Percentiles rank a stretch among this genome's conserved stretches.
These are phyloP conservation scores for Falcunculus frontatus DNA, from an alignment of 2,113 vertebrate species.

Conservation along the genomic window DNA sequence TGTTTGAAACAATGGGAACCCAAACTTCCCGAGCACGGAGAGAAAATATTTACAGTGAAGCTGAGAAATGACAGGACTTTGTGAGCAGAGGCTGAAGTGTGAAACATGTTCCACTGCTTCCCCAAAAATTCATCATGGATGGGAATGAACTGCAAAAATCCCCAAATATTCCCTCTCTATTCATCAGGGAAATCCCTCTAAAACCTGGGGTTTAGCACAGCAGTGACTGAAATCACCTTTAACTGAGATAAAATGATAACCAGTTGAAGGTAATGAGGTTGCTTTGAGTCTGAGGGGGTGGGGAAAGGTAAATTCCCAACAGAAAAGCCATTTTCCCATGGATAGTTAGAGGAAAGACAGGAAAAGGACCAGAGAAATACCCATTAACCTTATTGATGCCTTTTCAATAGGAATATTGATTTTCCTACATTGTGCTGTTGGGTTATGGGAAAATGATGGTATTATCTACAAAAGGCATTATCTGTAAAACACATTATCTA, in stretches of 20 bases:
- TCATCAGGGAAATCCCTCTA: not conserved
- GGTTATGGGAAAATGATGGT: not conserved
- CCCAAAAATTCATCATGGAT: not conserved
- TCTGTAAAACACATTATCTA: not conserved
- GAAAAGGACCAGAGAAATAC: not conserved
- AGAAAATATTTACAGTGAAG: not conserved
- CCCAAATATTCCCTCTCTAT: not conserved
- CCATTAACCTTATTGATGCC: not conserved
- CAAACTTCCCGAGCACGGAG: not conserved
- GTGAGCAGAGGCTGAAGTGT: not conserved
- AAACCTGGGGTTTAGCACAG: not conserved
- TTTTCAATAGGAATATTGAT: not conserved
- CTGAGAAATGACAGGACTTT: not conserved
- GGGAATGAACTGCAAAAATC: not conserved
- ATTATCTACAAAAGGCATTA: not conserved
- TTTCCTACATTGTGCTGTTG: not conserved
- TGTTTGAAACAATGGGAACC: not conserved
- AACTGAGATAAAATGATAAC: accelerated
- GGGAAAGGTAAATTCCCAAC: not conserved
- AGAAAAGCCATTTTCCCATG: not conserved
- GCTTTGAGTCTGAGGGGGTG: not conserved
- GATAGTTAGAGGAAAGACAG: not conserved
- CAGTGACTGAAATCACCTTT: not conserved
- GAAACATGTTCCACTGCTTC: not conserved
- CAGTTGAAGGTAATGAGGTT: not conserved